Evolutionary conservation across 1,140 invertebrate species (phyloP), one percentile per base, ranked within the genome.

Genomic region (Zaprionus africanus): DNA sequence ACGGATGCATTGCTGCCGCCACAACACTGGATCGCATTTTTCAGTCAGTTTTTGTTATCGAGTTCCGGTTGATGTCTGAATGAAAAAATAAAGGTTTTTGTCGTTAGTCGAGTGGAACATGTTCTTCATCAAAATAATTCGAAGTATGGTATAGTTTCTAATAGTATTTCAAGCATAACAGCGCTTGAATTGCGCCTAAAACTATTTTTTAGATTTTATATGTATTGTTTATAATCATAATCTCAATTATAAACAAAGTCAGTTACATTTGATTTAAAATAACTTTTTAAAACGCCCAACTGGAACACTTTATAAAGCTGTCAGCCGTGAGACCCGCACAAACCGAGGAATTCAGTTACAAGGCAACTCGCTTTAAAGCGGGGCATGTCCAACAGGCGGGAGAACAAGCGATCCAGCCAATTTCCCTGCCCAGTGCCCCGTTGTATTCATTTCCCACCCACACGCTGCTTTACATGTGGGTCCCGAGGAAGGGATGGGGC

Each of bases 391-490:
- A n/a, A n/a, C 38, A 41, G 4, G 36, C 36, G 36, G 36, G 2
- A 13, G 36, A 38, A 6, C n/a, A n/a, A n/a, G 38, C 38, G 28
- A 31, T 7, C 7, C 28, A 31, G 9, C 28, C 28, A 31, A 31
- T 31, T 31, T 31, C 28, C 28, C 28, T 31, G 28, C 12, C 38
- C 12, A 41, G 38, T n/a, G 15, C 15, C 38, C 15, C 38, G 5
- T 19, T 22, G 46, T 12, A 19, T 51, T 12, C 46, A 51, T 51
- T 51, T 51, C 22, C 3, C 46, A 4, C 46, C 11, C 46, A n/a
- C 17, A 19, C 46, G 17, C 46, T 82, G 81, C 72, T 72, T 79
- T 82, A 79, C 71, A 83, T 72, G 51, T 54, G 19, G 60, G 76
- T 61, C 67, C 70, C 65, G 36, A 54, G 76, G 38, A 5, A 6